Conservation (phyloP, 2,797 vertebrate genomes). For the Gymnoscopelus braueri region DNA sequence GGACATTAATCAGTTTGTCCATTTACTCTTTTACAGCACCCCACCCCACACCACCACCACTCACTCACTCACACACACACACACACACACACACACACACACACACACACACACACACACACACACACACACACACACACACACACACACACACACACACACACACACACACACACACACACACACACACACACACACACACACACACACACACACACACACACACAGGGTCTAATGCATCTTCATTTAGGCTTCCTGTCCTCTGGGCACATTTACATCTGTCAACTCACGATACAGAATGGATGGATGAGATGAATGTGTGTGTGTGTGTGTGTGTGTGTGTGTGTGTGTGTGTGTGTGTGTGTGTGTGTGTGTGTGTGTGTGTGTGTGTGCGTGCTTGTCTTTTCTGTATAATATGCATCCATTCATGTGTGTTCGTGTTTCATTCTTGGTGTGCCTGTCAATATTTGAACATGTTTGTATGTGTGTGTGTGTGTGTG, state of each 20-base stretch:
- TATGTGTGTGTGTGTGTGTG: conserved; percentile 15
- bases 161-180: conserved; percentile 4
- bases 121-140: conserved; percentile 13
- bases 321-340: conserved; percentile 22
- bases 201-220: conserved; percentile 7
- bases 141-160: conserved; percentile 9
- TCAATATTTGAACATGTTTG: conserved; percentile 18
- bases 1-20: conserved; percentile 56
- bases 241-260: conserved; percentile 78
- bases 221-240: conserved; percentile 66
- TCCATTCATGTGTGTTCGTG: too few species aligned
- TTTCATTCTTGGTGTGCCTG: too few species aligned
- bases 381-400: conserved; percentile 3
- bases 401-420: neutral
- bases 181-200: conserved; percentile 1
- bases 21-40: neutral
- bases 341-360: conserved; percentile 20
- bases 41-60: neutral
- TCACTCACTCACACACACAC: neutral
- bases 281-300: conserved; percentile 71
- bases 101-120: neutral
- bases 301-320: conserved; percentile 60
- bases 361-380: conserved; percentile 17
- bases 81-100: conserved; percentile 4
- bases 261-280: conserved; percentile 79